Evolutionary conservation across 2,797 vertebrate species (phyloP), one percentile per base, ranked within the genome.

Genomic region (Mallotus villosus): DNA sequence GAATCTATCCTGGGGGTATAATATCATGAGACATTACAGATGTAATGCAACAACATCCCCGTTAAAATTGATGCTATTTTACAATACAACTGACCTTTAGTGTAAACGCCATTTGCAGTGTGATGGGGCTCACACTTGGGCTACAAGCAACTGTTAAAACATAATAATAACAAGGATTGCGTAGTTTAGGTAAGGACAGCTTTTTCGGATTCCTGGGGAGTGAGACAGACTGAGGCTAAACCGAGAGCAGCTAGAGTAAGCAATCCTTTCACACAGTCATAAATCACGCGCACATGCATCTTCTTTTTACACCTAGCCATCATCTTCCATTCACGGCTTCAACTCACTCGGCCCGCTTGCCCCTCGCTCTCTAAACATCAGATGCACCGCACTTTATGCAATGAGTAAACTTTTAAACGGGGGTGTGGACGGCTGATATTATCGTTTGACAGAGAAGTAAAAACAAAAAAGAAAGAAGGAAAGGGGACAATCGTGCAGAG

Each of bases 231-330:
- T 19, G 66, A 59, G 61, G 71, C 64, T 79, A 85, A 74, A 77
- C 74, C 80, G 72, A 67, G 29, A 81, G 66, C 58, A 66, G 77
- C 76, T 84, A 81, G 84, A 92, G 93, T 93, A 92, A 95, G 93
- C 92, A 94, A 87, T 93, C 89, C 90, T 90, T 92, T 90, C 78
- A 90, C 87, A 81, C 85, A 82, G 83, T 87, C 92, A 95, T 95
- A 95, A 96, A 98, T 97, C 95, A 95, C 88, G 82, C 72, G 70
- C 82, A 86, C 89, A 90, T 90, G 87, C 90, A 85, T 93, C 92
- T 91, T 89, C 81, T 89, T 80, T 91, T 93, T 92, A 91, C 92
- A 94, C 90, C 83, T 87, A 71, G 82, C 87, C 88, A 80, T 86
- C 83, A 81, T 70, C 72, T 86, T 85, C 77, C 84, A 85, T 92